Conservation (phyloP, 2,888 invertebrate genomes). For the Myopa testacea region DNA sequence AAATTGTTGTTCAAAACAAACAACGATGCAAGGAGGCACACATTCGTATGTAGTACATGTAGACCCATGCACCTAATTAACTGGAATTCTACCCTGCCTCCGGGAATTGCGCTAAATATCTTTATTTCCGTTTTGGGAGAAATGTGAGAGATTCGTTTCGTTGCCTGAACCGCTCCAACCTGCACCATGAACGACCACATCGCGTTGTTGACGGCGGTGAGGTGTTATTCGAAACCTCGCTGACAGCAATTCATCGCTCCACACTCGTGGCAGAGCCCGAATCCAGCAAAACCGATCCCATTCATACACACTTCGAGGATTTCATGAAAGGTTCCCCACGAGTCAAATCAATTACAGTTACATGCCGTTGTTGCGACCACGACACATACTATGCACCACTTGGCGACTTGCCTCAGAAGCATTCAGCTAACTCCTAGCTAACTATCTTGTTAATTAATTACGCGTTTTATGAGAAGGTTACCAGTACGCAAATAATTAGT, state of each 20-base stretch:
- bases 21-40: not conserved
- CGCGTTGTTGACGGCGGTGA: slow-evolving; percentile 23
- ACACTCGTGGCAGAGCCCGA: not conserved
- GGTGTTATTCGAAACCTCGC: slow-evolving; percentile 27
- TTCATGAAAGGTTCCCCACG: too few species aligned
- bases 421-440: too few species aligned
- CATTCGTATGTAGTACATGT: not conserved
- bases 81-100: slow-evolving; percentile 32
- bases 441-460: too few species aligned
- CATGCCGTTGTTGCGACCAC: too few species aligned
- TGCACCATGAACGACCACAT: not conserved
- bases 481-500: too few species aligned
- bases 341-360: too few species aligned
- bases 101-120: not conserved
- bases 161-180: not conserved
- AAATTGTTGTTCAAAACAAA: slow-evolving; percentile 13
- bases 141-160: slow-evolving; percentile 16
- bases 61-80: slow-evolving; percentile 35
- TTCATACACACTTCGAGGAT: too few species aligned
- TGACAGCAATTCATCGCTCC: slow-evolving; percentile 39
- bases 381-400: too few species aligned
- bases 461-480: too few species aligned
- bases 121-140: slow-evolving; percentile 6
- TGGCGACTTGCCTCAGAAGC: too few species aligned
- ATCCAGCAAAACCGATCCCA: too few species aligned